Evolutionary conservation across 1,140 invertebrate genomes (phyloP), one percentile per base, ranked within the genome.

Genomic region (Coelopa frigida): DNA sequence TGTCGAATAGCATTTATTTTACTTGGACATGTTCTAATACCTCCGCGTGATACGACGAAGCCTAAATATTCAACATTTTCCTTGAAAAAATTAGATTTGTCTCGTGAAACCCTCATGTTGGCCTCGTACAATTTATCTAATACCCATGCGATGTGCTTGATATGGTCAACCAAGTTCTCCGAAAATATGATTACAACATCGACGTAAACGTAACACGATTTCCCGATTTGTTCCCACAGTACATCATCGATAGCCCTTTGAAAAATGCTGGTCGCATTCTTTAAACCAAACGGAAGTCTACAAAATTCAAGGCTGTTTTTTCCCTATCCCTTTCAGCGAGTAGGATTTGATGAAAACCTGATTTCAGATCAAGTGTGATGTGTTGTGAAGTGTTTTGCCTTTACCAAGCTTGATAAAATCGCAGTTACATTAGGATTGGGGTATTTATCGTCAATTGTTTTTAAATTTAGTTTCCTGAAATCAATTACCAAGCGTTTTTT

Each of bases 71-170:
- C 32, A 17, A 50, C 42, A 18, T 62, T 49, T 17, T 36, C 45
- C 36, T 58, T 49, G n/a, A 57, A 63, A 50, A 76, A 75, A 26
- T 68, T 37, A 37, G 59, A 70, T 56, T 75, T 74, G 47, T 59
- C 46, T 3, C 66, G 47, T 23, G 72, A 74, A 5, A 76, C 54
- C 33, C 69, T 75, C 5, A 77, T 49, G 17, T 62, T 59, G 11
- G 54, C 48, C 14, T 51, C 33, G 4, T 75, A 52, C 21, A 57
- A 50, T 12, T 61, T 39, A 0, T 35, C 7, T 36, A 49, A 31
- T 12, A 49, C 41, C 41, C 35, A 44, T 26, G 15, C 47, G 4
- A 49, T 31, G 26, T 49, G 31, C 22, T 43, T 36, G 2, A 44
- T 15, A 23, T 37, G 47, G 21, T 49, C 40, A 20, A 45, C 24